These are phyloP conservation scores for Cybosia mesomella DNA, from an alignment of 2,888 invertebrate species.

Conservation along the genomic window DNA sequence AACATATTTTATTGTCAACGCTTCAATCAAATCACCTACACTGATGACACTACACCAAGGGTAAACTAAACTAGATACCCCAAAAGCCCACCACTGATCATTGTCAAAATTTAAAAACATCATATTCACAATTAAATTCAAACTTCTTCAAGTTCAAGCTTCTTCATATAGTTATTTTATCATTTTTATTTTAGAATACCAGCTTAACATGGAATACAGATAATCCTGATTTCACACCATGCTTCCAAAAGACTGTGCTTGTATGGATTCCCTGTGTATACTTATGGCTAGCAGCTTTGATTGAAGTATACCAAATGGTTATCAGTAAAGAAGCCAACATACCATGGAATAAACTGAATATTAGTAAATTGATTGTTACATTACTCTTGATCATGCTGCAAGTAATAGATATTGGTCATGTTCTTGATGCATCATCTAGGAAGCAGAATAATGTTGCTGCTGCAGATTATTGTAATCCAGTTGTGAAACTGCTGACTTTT, in stretches of 20 bases:
- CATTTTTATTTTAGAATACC: constrained; percentile 88
- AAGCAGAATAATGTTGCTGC: constrained; percentile 82
- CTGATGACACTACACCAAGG: no score
- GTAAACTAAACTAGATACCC: no score
- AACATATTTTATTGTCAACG: no score
- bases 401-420: constrained; percentile 88
- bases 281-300: constrained; percentile 91
- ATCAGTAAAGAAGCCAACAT: constrained; percentile 91
- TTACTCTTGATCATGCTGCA: constrained; percentile 88
- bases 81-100: no score
- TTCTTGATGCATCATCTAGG: constrained; percentile 83
- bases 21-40: no score
- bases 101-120: no score
- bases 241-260: constrained; percentile 96
- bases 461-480: constrained; percentile 60
- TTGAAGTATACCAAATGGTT: constrained; percentile 91
- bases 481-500: constrained; percentile 91
- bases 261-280: constrained; percentile 95
- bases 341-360: constrained; percentile 91
- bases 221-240: constrained; percentile 94
- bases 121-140: not conserved
- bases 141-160: not conserved
- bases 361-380: constrained; percentile 89
- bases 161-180: not conserved
- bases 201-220: constrained; percentile 93